Base-by-base conservation (phyloP, 2,888 invertebrate genomes). In the Drosophila limbata region DNA sequence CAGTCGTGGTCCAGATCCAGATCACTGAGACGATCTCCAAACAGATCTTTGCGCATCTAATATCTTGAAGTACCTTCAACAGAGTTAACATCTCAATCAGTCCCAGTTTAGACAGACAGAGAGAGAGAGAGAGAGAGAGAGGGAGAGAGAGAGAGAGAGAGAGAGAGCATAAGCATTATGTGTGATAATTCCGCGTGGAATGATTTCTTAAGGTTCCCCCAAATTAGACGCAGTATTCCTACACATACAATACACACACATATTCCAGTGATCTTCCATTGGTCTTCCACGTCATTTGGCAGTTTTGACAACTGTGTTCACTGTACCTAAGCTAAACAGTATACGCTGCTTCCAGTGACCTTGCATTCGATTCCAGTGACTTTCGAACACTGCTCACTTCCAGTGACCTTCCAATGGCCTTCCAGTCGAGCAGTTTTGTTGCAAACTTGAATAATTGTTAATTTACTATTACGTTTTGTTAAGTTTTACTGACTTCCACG, bases 1-100 rank as follows among this genome's bases (percentile, higher is more conserved):
- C 96, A 96, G 77, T 92, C 93, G 3, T 96, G 95, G 95, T 92
- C 91, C 0, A 4, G 25, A 6, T 5, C 28, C 28, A 28, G 8
- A 28, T 25, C 25, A 6, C 70, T 73, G 4, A 15, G 40, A 33
- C 62, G 31, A 17, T 6, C 25, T 25, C 5, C 25, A 25, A 25
- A 28, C 28, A 1, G 31, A 31, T 31, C 31, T 10, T 6, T 77
- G 57, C 71, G 68, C 53, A 71, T 65, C 65, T 69, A 83, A 73
- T 63, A 5, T 25, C 25, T 6, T 5, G 6, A 6, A 31, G 10
- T 47, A 37, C 31, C 44, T 35, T 42, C 13, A 33, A 25, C 31
- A 31, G 33, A 31, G 37, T 31, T 51, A 39, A 53, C 9, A 17
- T 4, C 21, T 42, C 25, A 25, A 51, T 42, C 11, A 4, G n/a